Conservation (phyloP, 2,113 vertebrate species). For the Cochlearius cochlearius region DNA sequence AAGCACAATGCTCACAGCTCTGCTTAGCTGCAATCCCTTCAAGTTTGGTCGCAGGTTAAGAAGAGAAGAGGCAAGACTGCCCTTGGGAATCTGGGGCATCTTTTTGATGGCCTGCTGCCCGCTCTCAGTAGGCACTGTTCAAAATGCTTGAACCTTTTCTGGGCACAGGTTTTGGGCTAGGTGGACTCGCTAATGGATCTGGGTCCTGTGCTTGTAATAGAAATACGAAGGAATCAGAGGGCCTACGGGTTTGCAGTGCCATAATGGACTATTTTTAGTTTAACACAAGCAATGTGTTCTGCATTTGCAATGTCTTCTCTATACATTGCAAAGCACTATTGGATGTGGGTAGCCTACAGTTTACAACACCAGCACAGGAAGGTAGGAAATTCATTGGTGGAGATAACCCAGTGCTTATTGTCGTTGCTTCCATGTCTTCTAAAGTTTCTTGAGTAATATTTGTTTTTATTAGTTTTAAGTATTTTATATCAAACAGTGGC, state of each 20-base stretch:
- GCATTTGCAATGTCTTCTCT: not conserved
- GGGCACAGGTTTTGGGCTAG: not conserved
- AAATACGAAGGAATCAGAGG: not conserved
- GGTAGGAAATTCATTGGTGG: not conserved
- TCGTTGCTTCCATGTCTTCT: not conserved
- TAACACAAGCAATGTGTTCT: not conserved
- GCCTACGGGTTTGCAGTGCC: not conserved
- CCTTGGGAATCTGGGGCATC: not conserved
- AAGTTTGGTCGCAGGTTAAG: not conserved
- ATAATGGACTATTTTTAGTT: not conserved
- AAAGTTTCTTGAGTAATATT: not conserved
- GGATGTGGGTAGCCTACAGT: not conserved
- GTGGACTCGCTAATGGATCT: not conserved
- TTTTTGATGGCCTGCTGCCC: not conserved
- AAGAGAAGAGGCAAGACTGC: not conserved
- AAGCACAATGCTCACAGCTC: not conserved
- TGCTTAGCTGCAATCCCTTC: not conserved
- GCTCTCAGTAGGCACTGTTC: not conserved
- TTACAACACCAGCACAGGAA: not conserved
- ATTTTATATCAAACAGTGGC: not conserved
- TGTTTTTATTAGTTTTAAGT: not conserved
- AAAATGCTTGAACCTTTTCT: not conserved
- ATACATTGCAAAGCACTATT: not conserved
- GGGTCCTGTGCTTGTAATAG: not conserved
- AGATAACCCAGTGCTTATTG: not conserved